phyloP scores from a whole-genome alignment of 2,113 vertebrate species.

The Urocitellus parryii region DNA sequence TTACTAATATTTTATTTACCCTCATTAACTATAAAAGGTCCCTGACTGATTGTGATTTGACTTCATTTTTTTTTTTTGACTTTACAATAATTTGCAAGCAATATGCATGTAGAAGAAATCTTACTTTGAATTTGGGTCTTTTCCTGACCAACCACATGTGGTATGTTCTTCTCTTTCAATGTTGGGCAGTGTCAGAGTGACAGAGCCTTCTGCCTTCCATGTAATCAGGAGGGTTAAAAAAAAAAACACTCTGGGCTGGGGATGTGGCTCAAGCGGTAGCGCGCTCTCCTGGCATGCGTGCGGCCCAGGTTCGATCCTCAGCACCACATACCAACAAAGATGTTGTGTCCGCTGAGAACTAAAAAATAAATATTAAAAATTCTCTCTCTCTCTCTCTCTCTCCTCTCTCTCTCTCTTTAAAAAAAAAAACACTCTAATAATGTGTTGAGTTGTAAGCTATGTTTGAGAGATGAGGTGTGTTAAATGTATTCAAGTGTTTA shows the following conservation, averaged over 20 bases:
- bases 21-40: neutral
- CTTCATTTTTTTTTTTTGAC: neutral
- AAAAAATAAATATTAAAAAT: too few relatives aligned
- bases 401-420: too few relatives aligned
- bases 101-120: neutral
- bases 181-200: fast-evolving
- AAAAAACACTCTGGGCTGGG: neutral
- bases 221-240: neutral
- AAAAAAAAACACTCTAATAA: neutral
- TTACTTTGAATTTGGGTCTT: neutral
- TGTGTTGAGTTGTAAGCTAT: too few relatives aligned
- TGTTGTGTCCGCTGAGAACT: too few relatives aligned
- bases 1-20: neutral
- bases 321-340: too few relatives aligned
- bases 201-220: neutral
- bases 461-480: neutral
- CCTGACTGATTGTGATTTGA: neutral
- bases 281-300: too few relatives aligned
- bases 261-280: too few relatives aligned
- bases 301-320: too few relatives aligned
- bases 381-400: too few relatives aligned
- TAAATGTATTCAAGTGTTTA: neutral
- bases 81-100: neutral
- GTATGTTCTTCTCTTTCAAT: too few relatives aligned
- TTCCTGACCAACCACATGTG: fast-evolving